Evolutionary conservation across 1,140 invertebrate genomes (phyloP), one percentile per base, ranked within the genome.

Genomic region (Drosophila setifemur): DNA sequence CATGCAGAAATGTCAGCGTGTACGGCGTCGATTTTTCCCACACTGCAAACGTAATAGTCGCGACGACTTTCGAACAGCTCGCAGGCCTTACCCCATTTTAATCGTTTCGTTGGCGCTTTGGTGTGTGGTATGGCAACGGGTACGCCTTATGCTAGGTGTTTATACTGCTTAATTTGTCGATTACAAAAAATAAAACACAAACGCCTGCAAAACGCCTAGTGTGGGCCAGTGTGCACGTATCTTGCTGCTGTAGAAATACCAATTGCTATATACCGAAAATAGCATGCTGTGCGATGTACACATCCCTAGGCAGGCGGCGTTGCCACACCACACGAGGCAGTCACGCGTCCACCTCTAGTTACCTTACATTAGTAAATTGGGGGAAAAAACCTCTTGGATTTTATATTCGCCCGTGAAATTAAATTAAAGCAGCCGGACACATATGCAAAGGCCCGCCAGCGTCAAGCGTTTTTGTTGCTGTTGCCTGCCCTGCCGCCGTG

Each of bases 11-110:
- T 52, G 42, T 29, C 53, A 73, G 57, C 57, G 67, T 69, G 53
- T 50, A 73, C 79, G 79, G 70, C 79, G 79, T 83, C 79, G 79
- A 83, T 83, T 83, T 83, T 83, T 83, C 79, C 73, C 79, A 73
- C 70, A 78, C 44, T n/a, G 64, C 50, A 58, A 31, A 52, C 39
- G 16, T 23, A 48, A 14, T 28, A 12, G 69, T 60, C 45, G n/a
- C 37, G 11, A 14, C 42, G 18, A 9, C 23, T 25, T 39, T 31
- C 21, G 23, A 12, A 12, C 25, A 28, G 29, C 19, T 16, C 42
- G 42, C 29, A 1, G 37, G 12, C 25, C 79, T 86, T 79, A 85
- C 79, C 79, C 79, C 79, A 85, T 85, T 55, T 48, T 72, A 25
- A 68, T 79, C 25, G 35, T 72, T 71, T 63, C 60, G 66, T 58